Percentiles rank a stretch among this genome's conserved stretches.
These are phyloP conservation scores for Ernsta delagoae DNA, from an alignment of 2,888 invertebrate species.

Conservation along the genomic window DNA sequence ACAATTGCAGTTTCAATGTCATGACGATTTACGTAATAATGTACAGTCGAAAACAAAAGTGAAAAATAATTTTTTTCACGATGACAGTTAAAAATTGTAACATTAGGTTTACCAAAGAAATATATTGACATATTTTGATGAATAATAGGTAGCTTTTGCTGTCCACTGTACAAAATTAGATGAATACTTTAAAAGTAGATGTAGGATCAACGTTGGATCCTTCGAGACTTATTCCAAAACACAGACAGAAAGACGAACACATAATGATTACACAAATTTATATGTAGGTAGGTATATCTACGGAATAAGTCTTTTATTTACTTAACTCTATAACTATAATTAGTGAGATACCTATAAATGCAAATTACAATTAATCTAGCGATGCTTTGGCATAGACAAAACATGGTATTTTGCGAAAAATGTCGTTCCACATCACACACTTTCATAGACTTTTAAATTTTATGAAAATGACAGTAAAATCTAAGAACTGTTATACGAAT, in stretches of 20 bases:
- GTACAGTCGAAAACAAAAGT: slow-evolving; percentile 51
- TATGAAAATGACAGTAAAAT: neutral
- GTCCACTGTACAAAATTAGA: slow-evolving; percentile 41
- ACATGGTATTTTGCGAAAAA: slow-evolving; percentile 71
- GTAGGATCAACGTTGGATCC: slow-evolving; percentile 44
- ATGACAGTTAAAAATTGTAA: neutral
- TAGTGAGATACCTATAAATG: slow-evolving; percentile 85
- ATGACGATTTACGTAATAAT: slow-evolving; percentile 61
- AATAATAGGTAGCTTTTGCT: slow-evolving; percentile 25
- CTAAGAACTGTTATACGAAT: slow-evolving; percentile 1
- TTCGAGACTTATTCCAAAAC: slow-evolving; percentile 76
- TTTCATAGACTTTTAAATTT: slow-evolving; percentile 10
- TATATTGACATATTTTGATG: too few species aligned
- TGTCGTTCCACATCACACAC: slow-evolving; percentile 30
- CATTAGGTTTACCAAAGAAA: too few species aligned
- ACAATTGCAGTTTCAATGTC: slow-evolving; percentile 56
- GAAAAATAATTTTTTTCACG: neutral
- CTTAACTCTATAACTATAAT: slow-evolving; percentile 75
- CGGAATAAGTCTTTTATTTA: slow-evolving; percentile 82
- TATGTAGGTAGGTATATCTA: slow-evolving; percentile 63
- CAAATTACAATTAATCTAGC: slow-evolving; percentile 83
- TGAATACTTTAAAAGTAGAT: slow-evolving; percentile 36
- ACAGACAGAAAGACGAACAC: slow-evolving; percentile 56
- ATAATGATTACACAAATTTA: slow-evolving; percentile 61
- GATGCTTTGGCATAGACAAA: slow-evolving; percentile 85